Evolutionary conservation across 2,888 invertebrate species (phyloP), one percentile per base, ranked within the genome.

Genomic region (Andrena camellia): DNA sequence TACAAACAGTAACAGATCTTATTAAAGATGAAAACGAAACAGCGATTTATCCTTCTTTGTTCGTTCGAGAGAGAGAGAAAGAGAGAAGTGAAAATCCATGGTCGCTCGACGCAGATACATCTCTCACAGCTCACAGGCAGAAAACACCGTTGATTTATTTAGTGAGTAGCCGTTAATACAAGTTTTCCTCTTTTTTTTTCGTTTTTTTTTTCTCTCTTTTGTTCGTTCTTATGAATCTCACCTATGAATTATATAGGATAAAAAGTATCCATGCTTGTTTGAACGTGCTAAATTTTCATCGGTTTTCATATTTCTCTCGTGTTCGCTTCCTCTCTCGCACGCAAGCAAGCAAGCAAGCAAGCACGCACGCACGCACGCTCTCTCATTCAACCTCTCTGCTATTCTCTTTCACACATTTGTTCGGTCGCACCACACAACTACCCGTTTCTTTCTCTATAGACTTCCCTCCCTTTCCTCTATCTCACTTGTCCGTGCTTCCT

Each of bases 191-290:
- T 80, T 76, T 90, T 87, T 88, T 90, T 88, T 87, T 88, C n/a
- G n/a, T 90, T 88, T 87, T 88, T 77, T 71, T 78, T 91, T 87
- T 89, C 89, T 89, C 86, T 86, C 70, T 75, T 81, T 75, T 72
- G 76, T 87, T 91, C 88, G 87, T 87, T 90, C 84, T 84, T 83
- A 84, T 71, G 84, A 81, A 86, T 88, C 84, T 90, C 86, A 62
- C 85, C 90, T 94, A 94, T 91, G 93, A 94, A 93, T 93, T 93
- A 92, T 90, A 93, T 93, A 93, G 92, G 91, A 94, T 94, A 93
- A 93, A 93, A 94, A 93, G 91, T 94, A 93, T 92, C 91, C 90
- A 90, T 92, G 91, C 87, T 83, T 89, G 86, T 83, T 88, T 88
- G 70, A 83, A 73, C 85, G 84, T 89, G 88, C 91, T 92, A 92